Percentiles rank a stretch among this genome's conserved stretches.
Evolutionary conservation across 2,888 invertebrate genomes (phyloP).

Genomic region (Drosophila recens): DNA sequence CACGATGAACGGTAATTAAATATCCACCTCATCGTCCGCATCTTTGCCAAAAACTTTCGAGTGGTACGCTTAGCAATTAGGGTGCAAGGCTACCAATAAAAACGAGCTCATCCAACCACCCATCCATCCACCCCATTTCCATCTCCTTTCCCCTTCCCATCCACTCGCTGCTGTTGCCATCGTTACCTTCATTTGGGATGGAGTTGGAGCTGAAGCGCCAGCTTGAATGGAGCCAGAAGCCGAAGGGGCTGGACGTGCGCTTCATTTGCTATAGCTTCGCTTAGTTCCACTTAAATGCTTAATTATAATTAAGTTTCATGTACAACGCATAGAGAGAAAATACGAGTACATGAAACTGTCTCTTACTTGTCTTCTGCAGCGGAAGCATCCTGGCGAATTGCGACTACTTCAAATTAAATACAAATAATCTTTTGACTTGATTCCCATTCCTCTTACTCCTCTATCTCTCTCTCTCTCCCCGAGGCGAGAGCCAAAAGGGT

Average conservation of each 20-base stretch:
- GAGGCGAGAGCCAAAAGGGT: conserved; percentile 36
- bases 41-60: conserved; percentile 55
- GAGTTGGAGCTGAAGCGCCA: conserved; percentile 10
- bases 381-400: conserved; percentile 45
- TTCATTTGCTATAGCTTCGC: conserved; percentile 74
- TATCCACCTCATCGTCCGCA: conserved; percentile 36
- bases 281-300: conserved; percentile 80
- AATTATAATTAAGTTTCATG: conserved; percentile 81
- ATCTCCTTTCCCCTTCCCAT: background rate
- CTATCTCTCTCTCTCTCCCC: background rate
- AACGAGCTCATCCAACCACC: conserved; percentile 33
- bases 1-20: conserved; percentile 73
- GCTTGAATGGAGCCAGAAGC: background rate
- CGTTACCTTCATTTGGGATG: conserved; percentile 24
- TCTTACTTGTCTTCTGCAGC: conserved; percentile 41
- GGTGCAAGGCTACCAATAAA: conserved; percentile 65
- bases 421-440: conserved; percentile 79
- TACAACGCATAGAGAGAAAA: conserved; percentile 39
- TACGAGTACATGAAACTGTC: conserved; percentile 49
- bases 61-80: conserved; percentile 70
- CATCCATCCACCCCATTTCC: background rate
- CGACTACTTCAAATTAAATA: conserved; percentile 74
- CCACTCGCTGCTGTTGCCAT: conserved; percentile 47
- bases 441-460: background rate
- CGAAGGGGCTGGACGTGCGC: conserved; percentile 55